Evolutionary conservation across 2,888 invertebrate genomes (phyloP).

Genomic region (Limnephilus rhombicus): DNA sequence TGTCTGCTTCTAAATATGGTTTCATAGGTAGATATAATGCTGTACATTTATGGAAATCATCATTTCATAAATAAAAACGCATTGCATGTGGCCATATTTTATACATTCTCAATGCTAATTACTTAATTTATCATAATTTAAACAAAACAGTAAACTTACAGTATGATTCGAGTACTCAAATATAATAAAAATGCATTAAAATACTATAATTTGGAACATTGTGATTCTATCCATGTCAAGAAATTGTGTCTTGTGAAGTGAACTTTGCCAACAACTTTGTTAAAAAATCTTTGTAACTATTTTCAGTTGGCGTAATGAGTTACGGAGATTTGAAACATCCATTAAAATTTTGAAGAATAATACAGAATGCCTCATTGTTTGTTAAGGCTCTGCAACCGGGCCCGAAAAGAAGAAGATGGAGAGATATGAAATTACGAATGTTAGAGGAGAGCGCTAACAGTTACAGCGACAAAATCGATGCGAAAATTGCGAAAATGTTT

Average conservation of each 20-base stretch:
- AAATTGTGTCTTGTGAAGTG: neutral
- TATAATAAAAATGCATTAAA: neutral
- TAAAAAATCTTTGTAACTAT: neutral
- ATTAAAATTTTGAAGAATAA: neutral
- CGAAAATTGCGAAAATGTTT: too few relatives aligned
- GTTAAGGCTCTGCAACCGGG: too few relatives aligned
- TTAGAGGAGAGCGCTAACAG: too few relatives aligned
- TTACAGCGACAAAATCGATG: too few relatives aligned
- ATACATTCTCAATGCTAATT: slow-evolving; percentile 14
- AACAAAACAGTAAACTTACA: neutral
- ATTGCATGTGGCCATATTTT: slow-evolving; percentile 45
- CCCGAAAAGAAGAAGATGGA: too few relatives aligned
- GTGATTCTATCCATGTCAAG: neutral
- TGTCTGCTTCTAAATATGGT: neutral
- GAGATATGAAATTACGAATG: too few relatives aligned
- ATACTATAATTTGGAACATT: neutral
- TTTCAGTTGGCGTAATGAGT: neutral
- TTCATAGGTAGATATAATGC: neutral
- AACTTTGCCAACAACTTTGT: neutral
- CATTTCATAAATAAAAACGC: neutral
- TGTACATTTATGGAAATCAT: neutral
- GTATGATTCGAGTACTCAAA: neutral
- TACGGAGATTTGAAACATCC: neutral
- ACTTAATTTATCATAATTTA: slow-evolving; percentile 16
- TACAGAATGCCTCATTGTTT: neutral